These are phyloP conservation scores for Hybognathus amarus DNA, from an alignment of 2,797 vertebrate genomes.

Conservation along the genomic window DNA sequence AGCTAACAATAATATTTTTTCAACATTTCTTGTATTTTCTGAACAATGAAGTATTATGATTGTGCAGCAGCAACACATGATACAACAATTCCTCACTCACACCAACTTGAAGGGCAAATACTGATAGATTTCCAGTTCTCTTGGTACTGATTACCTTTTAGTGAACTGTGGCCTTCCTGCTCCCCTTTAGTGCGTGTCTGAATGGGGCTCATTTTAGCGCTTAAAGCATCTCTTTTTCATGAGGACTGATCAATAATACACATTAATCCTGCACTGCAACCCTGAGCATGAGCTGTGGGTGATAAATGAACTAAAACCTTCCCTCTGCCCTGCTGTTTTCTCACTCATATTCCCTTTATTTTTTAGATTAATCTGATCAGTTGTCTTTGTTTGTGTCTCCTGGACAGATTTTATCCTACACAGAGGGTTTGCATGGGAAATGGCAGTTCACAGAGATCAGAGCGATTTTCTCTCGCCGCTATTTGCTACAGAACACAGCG, in stretches of 20 bases:
- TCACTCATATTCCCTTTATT: background rate
- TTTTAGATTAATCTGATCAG: conserved; percentile 2
- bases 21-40: background rate
- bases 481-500: conserved; percentile 94
- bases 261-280: conserved; percentile 76
- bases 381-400: conserved; percentile 12
- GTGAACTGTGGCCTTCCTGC: conserved; percentile 68
- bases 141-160: conserved; percentile 76
- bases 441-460: conserved; percentile 97
- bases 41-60: background rate
- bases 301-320: conserved; percentile 72
- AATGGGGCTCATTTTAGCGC: conserved; percentile 73
- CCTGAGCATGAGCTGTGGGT: conserved; percentile 60
- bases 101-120: conserved; percentile 52
- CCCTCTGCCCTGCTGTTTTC: conserved; percentile 11
- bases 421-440: conserved; percentile 96
- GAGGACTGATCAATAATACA: conserved; percentile 81
- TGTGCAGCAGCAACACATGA: conserved; percentile 3
- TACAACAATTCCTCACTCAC: conserved; percentile 32
- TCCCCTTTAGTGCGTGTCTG: conserved; percentile 58
- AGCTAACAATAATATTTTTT: background rate
- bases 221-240: conserved; percentile 82
- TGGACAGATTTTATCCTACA: conserved; percentile 89
- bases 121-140: conserved; percentile 57
- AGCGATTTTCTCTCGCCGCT: conserved; percentile 92